Evolutionary conservation across 2,113 vertebrate species (phyloP), one percentile per base, ranked within the genome.

Genomic region (Rhinolophus ferrumequinum): DNA sequence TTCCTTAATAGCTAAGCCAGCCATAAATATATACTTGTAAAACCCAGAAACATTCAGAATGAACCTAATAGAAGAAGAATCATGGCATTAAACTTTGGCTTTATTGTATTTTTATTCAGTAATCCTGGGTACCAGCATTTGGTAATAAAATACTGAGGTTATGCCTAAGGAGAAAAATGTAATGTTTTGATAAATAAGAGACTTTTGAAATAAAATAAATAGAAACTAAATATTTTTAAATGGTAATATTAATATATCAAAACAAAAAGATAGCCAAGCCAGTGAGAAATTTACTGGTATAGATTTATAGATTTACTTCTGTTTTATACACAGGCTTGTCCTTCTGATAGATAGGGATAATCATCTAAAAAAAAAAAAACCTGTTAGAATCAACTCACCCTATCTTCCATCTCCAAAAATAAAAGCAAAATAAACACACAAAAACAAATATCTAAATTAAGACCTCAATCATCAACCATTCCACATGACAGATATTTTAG

Each of bases 181-280:
- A 76, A 24, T 73, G 6, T 52, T 92, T 90, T 66, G 38, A 56
- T 93, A 76, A 95, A 64, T 81, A 66, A 72, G 13, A 89, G 28
- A 79, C 6, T 86, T 56, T 12, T 92, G 12, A 85, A 69, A 70
- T 90, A 6, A 95, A 95, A 67, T 47, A 89, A 75, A 16, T 70
- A 62, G 80, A 86, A 64, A 47, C 14, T 60, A 77, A 73, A 4
- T 84, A 85, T 35, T 77, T 96, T 96, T 72, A 88, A 81, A 54
- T 82, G 9, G 1, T 21, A 52, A 14, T 90, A 50, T 12, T 70
- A 92, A 44, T 84, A 83, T 56, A 76, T 94, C 11, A 86, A 90
- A 96, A 75, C 30, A 60, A 66, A 60, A 66, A 50, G 38, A 35
- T 62, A 41, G 24, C 7, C 64, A 82, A 83, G 15, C 19, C 47